Percentiles rank a stretch among this genome's conserved stretches.
These are phyloP conservation scores for Ecdyonurus torrentis DNA, from an alignment of 2,888 invertebrate species.

Conservation along the genomic window DNA sequence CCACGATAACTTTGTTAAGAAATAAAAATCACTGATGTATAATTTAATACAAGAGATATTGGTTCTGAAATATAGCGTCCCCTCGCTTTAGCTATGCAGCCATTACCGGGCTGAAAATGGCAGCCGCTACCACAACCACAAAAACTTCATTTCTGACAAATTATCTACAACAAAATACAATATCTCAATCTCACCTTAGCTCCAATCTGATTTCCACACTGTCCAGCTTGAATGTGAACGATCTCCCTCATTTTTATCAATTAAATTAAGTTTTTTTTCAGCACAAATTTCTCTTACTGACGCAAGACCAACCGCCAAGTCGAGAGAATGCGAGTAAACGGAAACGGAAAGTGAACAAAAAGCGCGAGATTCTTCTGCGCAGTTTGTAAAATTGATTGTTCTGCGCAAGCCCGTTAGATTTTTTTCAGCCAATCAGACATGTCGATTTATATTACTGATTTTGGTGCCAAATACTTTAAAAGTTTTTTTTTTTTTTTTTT, in stretches of 20 bases:
- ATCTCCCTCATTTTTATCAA: constrained; percentile 66
- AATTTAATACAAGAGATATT: no score
- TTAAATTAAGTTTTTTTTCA: not conserved
- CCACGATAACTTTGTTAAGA: no score
- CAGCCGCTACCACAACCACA: not conserved
- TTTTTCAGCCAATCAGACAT: no score
- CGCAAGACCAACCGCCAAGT: not conserved
- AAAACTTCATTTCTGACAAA: not conserved
- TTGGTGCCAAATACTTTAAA: no score
- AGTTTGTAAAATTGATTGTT: not conserved
- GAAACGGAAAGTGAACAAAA: not conserved
- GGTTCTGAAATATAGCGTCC: no score
- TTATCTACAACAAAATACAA: not conserved
- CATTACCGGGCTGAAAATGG: not conserved
- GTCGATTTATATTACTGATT: no score
- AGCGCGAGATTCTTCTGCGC: not conserved
- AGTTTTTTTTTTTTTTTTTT: no score
- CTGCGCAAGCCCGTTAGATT: no score
- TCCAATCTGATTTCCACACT: constrained; percentile 85
- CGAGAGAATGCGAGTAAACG: not conserved
- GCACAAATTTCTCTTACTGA: not conserved
- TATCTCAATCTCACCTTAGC: constrained; percentile 49
- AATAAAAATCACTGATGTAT: no score
- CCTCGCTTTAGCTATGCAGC: no score
- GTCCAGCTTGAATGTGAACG: constrained; percentile 77